A percentile compares a stretch with the other conserved stretches of the same genome.
These are phyloP conservation scores for Mellivora capensis DNA, from an alignment of 2,113 vertebrate genomes.

Conservation along the genomic window DNA sequence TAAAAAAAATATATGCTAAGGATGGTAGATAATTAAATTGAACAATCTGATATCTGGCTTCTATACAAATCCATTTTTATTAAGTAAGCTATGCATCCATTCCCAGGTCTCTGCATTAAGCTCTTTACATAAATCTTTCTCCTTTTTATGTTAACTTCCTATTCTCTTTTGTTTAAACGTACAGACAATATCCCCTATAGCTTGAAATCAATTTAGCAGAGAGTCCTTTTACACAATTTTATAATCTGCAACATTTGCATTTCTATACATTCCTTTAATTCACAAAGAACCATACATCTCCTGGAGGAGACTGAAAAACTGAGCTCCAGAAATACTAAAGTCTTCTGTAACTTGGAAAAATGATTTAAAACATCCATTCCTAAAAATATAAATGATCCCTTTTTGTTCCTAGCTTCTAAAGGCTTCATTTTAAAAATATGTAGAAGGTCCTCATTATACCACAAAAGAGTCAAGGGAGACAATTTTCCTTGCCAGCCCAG, in stretches of 20 bases:
- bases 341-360: conserved; percentile 74
- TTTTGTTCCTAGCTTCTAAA: conserved; percentile 78
- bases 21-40: conserved; percentile 61
- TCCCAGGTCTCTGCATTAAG: conserved; percentile 63
- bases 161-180: conserved; percentile 78
- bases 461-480: conserved; percentile 77
- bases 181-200: conserved; percentile 75
- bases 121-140: conserved; percentile 74
- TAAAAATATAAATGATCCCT: conserved; percentile 78
- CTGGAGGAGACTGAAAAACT: conserved; percentile 65
- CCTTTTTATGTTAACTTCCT: conserved; percentile 74
- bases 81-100: conserved; percentile 61
- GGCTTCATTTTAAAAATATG: conserved; percentile 73
- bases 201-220: conserved; percentile 83
- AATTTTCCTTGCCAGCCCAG: conserved; percentile 80
- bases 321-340: conserved; percentile 78
- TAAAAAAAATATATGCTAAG: conserved; percentile 28
- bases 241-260: conserved; percentile 82
- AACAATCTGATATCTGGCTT: conserved; percentile 69
- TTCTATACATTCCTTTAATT: conserved; percentile 82
- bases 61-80: conserved; percentile 73
- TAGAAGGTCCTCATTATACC: conserved; percentile 80
- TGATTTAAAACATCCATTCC: conserved; percentile 73
- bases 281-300: conserved; percentile 74
- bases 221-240: conserved; percentile 77